Base-by-base conservation (phyloP, 2,797 vertebrate genomes). In the Chiroxiphia lanceolata region DNA sequence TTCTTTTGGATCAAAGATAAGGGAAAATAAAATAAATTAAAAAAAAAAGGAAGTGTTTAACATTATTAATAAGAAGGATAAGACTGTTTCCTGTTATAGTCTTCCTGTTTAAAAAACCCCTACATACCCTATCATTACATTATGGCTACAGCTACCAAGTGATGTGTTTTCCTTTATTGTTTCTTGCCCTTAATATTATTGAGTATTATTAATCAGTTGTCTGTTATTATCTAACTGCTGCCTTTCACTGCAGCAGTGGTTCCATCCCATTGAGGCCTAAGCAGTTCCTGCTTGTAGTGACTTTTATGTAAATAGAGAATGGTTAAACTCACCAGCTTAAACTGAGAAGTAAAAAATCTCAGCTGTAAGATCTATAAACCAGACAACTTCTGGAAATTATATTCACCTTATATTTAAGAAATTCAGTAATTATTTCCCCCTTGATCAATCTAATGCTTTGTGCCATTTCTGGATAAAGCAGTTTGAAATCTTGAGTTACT, bases 111-210 rank as follows among this genome's bases (percentile, higher is more conserved):
- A 36, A 70, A 74, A 54, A 61, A 38, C 5, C 20, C 15, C 13
- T 44, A 56, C 36, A 54, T 4, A 31, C 12, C 42, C 48, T 89
- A 22, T 60, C 42, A 36, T 63, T 82, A 59, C 26, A 26, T 42
- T 70, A 61, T 54, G 27, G 50, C 31, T 76, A 61, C 45, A 86
- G 27, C 45, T 60, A 71, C 34, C 48, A 82, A 84, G 71, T 53
- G 34, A 61, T 68, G 89, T 4, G 16, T 91, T 90, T 89, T 87
- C 81, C 81, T 87, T 83, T 77, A 85, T 83, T 70, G 29, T 83
- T 96, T 94, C 78, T 78, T 78, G 71, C 57, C 77, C 44, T 94
- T 89, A 90, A 65, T 81, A 75, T 60, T 86, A 83, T 25, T 40
- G 33, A 90, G 16, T 5, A 47, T 51, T 71, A 65, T 59, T 82